Base-by-base conservation (phyloP, 2,113 vertebrate genomes). In the Pollimyrus isidori region DNA sequence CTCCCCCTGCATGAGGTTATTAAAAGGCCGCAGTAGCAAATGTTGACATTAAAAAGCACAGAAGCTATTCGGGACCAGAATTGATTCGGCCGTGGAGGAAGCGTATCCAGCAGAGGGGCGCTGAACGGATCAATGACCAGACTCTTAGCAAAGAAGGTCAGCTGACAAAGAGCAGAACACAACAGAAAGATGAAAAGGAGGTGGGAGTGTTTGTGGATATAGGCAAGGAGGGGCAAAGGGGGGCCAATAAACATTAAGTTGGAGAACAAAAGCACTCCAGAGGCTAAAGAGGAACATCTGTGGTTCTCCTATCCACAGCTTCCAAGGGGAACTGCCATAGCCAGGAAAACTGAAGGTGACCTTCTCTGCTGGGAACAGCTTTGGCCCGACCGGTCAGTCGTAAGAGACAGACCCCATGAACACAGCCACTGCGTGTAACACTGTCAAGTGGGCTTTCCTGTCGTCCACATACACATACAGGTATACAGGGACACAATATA, bases 41-140 rank as follows among this genome's bases (percentile, higher is more conserved):
- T 73, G 89, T n/a, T 89, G 89, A 76, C 89, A 89, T 80, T 80
- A 80, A 80, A 80, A 80, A 80, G 35, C 30, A 80, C 30, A 19
- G 35, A 80, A 42, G 17, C 73, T 6, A 42, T 80, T 80, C 15
- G 17, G 35, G 73, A 39, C 4, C 73, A 80, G 35, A 80, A 86
- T 80, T 87, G 84, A 89, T 52, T 86, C 15, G n/a, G 10, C 85
- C n/a, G 1, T 52, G 23, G 45, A 52, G 26, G 7, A 10, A 84
- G 23, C 4, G 23, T 11, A 11, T 86, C 49, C 23, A 86, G 13
- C 49, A 35, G 5, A 35, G 49, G n/a, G 15, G 0, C 4, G 85
- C 49, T 86, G 23, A 86, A 86, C n/a, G 85, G 85, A 86, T 86
- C 85, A 86, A 52, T 86, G n/a, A 52, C 7, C 13, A 53, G 39